Percentiles rank a stretch among this genome's conserved stretches.
phyloP scores from a whole-genome alignment of 1,140 invertebrate species.

The Rhagoletis pomonella region DNA sequence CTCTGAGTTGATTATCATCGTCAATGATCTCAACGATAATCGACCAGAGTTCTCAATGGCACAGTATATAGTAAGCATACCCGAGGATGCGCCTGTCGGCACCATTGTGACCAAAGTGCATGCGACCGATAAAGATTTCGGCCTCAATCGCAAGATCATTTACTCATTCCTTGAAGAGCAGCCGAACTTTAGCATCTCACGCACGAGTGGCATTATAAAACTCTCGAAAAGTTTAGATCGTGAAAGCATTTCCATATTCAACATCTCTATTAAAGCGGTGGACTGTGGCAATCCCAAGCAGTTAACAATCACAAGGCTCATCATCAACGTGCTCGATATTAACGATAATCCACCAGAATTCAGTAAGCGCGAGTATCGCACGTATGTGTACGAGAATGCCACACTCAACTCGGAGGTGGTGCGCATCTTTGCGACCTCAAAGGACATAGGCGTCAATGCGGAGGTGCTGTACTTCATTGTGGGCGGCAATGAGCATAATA shows the following conservation, averaged over 20 bases:
- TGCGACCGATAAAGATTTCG: slow-evolving; percentile 90
- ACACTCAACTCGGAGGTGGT: slow-evolving; percentile 85
- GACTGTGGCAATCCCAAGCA: slow-evolving; percentile 85
- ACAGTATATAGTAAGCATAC: slow-evolving; percentile 87
- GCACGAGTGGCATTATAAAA: slow-evolving; percentile 88
- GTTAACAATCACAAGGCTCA: slow-evolving; percentile 77
- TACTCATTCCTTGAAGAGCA: slow-evolving; percentile 87
- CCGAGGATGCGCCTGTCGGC: slow-evolving; percentile 89
- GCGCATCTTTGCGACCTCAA: slow-evolving; percentile 90
- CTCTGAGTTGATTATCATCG: slow-evolving; percentile 83
- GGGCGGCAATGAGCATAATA: slow-evolving; percentile 90
- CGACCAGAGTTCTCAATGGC: slow-evolving; percentile 86
- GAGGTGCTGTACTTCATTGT: slow-evolving; percentile 93
- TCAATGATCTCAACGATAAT: slow-evolving; percentile 92
- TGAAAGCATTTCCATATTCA: slow-evolving; percentile 89
- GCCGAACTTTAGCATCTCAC: slow-evolving; percentile 83
- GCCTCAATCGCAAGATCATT: slow-evolving; percentile 88
- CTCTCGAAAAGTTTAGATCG: slow-evolving; percentile 88
- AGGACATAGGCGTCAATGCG: slow-evolving; percentile 94
- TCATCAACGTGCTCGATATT: slow-evolving; percentile 85
- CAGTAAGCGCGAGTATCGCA: slow-evolving; percentile 84
- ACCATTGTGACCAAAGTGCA: slow-evolving; percentile 89
- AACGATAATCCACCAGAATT: slow-evolving; percentile 97
- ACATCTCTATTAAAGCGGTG: slow-evolving; percentile 86
- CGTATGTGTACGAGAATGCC: slow-evolving; percentile 84